These are phyloP conservation scores for Azemiops feae DNA, from an alignment of 2,113 vertebrate species.

Conservation along the genomic window DNA sequence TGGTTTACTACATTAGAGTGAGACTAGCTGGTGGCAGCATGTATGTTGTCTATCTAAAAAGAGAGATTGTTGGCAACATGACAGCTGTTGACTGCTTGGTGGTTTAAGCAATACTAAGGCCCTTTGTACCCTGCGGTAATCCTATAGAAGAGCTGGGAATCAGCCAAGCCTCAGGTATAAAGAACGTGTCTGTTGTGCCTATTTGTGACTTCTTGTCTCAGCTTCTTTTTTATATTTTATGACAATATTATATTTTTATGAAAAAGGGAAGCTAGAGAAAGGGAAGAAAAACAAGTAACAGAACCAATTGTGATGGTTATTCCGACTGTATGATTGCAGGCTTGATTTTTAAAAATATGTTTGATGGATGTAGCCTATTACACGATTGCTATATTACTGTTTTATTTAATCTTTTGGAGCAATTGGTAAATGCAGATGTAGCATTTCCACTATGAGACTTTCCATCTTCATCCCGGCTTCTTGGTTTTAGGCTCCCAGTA, in stretches of 20 bases:
- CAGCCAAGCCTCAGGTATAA: constrained; percentile 27
- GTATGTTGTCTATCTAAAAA: constrained; percentile 49
- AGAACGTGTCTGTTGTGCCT: constrained; percentile 34
- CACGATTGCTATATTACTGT: neutral
- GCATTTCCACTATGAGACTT: neutral
- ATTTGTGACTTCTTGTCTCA: constrained; percentile 14
- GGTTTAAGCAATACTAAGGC: constrained; percentile 43
- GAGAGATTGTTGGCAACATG: constrained; percentile 41
- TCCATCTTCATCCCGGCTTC: neutral
- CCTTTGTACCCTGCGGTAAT: constrained; percentile 33
- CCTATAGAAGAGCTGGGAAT: constrained; percentile 41
- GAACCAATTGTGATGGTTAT: constrained; percentile 19
- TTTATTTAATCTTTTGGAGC: neutral
- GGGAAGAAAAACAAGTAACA: constrained; percentile 13
- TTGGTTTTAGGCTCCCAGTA: neutral
- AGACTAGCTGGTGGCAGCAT: constrained; percentile 42
- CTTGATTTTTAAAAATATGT: neutral
- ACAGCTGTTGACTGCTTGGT: constrained; percentile 46
- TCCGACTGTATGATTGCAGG: neutral
- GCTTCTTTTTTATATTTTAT: constrained; percentile 29
- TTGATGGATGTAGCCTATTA: neutral
- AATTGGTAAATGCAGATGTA: neutral
- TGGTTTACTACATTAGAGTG: constrained; percentile 40
- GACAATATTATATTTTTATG: constrained; percentile 40
- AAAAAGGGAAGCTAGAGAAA: constrained; percentile 9